Conservation (phyloP, 2,888 invertebrate species). For the Philonicus albiceps region DNA sequence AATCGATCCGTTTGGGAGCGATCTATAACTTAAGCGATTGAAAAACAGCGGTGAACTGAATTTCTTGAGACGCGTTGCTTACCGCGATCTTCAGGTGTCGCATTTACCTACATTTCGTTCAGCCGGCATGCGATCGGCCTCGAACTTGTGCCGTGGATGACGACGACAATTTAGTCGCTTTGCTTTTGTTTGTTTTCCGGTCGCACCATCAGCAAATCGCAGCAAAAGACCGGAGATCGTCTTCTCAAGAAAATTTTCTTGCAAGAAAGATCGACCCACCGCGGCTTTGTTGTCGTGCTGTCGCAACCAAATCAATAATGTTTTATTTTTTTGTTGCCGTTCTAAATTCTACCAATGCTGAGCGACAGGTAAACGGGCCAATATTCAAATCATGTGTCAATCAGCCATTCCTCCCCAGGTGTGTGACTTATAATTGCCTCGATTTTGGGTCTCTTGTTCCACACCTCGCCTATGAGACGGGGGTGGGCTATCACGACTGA, state of each 20-base stretch:
- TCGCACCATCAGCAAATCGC: neutral
- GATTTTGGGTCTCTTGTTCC: neutral
- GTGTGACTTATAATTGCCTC: neutral
- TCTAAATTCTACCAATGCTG: neutral
- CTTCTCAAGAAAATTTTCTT: neutral
- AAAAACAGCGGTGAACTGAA: constrained; percentile 46
- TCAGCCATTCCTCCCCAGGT: neutral
- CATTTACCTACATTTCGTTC: constrained; percentile 14
- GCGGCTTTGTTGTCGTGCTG: neutral
- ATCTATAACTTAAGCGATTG: constrained; percentile 38
- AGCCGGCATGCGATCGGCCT: constrained; percentile 8
- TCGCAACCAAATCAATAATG: neutral
- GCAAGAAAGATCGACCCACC: neutral
- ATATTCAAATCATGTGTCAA: constrained; percentile 27
- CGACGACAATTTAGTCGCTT: neutral
- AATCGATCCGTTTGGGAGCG: neutral
- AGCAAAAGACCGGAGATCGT: neutral
- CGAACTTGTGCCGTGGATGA: constrained; percentile 25
- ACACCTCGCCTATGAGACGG: neutral
- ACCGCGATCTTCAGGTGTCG: constrained; percentile 18
- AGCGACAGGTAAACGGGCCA: constrained; percentile 1
- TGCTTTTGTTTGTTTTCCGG: neutral
- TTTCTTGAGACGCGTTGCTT: neutral
- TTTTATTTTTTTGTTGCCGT: neutral
- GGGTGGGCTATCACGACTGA: constrained; percentile 25